Base-by-base conservation (phyloP, 2,888 invertebrate genomes). In the Gari tellinella region DNA sequence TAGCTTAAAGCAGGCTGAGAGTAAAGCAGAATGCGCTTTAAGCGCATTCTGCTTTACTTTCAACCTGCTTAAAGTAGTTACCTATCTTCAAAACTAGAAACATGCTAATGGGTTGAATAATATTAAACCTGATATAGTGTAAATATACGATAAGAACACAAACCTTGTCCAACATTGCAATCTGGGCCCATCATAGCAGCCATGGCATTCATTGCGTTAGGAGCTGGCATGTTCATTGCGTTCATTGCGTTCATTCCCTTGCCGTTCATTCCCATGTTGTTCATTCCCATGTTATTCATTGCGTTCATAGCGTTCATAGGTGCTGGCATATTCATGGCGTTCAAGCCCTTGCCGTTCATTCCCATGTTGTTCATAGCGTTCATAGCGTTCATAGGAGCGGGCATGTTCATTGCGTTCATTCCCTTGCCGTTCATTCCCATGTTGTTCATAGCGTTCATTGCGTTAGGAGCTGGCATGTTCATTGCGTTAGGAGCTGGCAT, bases 381-480 rank as follows among this genome's bases (percentile, higher is more conserved):
- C 37, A 55, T 55, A 1, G 46, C 46, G 37, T 49, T 58, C 37
- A 37, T 55, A 19, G 46, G 26, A 25, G 40, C 25, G 43, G 41
- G 51, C 2, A 23, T 43, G n/a, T 43, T 43, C 43, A 43, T 43
- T 43, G n/a, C 43, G 43, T 43, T 43, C 43, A 43, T 17, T n/a
- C 43, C 43, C 19, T 8, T 43, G n/a, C 15, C 14, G 19, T 55
- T 41, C 55, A 41, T 55, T 40, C 48, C 58, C 46, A 31, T 48
- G 12, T 8, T 31, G 45, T 31, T 21, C 31, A 26, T 23, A 10
- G 46, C 45, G 26, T 52, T 41, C 52, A 52, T 62, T 10, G 40
- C 41, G 14, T 49, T 49, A n/a, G 51, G n/a, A 5, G n/a, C 43
- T 43, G 43, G 7, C n/a, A 43, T 19, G 43, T 43, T 43, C n/a